Conservation (phyloP, 2,113 vertebrate genomes). For the Peromyscus leucopus region DNA sequence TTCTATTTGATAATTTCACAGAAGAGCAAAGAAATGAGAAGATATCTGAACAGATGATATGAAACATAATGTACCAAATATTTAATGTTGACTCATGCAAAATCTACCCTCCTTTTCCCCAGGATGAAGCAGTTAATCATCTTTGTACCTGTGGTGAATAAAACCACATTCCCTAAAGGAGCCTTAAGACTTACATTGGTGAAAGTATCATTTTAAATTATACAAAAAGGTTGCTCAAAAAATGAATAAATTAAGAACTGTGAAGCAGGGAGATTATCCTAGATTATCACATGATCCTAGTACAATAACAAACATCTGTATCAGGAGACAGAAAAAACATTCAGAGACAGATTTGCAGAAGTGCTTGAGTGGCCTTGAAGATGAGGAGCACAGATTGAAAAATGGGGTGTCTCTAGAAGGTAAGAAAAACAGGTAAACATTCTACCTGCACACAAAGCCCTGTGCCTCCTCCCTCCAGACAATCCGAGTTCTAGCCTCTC, state of each 20-base stretch:
- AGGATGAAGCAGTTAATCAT: not conserved
- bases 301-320: not conserved
- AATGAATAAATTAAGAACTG: not conserved
- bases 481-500: not conserved
- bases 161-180: not conserved
- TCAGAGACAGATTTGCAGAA: not conserved
- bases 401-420: not conserved
- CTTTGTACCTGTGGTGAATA: not conserved
- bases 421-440: not conserved
- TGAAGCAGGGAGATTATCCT: not conserved
- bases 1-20: not conserved
- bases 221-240: not conserved
- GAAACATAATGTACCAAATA: not conserved
- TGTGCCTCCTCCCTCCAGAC: accelerated
- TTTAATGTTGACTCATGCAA: not conserved
- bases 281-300: not conserved
- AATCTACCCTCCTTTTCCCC: not conserved
- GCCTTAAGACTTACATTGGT: not conserved
- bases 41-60: not conserved
- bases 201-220: not conserved
- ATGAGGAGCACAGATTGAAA: not conserved
- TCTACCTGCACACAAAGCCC: not conserved
- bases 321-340: not conserved
- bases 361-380: not conserved
- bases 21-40: conserved; percentile 8